These are phyloP conservation scores for Turnix velox DNA, from an alignment of 2,113 vertebrate genomes.

Conservation along the genomic window DNA sequence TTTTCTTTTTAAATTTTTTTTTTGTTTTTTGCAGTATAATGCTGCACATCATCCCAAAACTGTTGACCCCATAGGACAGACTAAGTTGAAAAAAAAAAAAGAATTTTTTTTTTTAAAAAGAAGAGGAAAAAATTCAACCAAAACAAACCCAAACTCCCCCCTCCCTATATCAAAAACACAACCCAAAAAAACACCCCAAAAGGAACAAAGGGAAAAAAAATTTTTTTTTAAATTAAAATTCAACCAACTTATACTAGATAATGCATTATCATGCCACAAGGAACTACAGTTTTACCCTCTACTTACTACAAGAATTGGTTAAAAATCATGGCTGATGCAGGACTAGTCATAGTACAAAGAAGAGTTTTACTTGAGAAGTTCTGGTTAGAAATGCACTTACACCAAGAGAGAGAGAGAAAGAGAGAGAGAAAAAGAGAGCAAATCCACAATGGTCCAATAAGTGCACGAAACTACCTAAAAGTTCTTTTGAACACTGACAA, in stretches of 20 bases:
- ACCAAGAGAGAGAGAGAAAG: constrained; percentile 90
- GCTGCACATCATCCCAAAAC: constrained; percentile 92
- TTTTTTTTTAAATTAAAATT: constrained; percentile 69
- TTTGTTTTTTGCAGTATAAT: constrained; percentile 84
- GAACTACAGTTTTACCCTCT: constrained; percentile 91
- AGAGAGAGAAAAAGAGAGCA: too few species aligned
- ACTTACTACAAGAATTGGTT: constrained; percentile 88
- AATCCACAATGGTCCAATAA: constrained; percentile 93
- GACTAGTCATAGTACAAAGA: constrained; percentile 91
- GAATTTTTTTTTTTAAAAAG: too few species aligned
- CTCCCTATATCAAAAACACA: constrained; percentile 54
- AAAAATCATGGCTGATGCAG: constrained; percentile 88
- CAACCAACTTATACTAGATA: constrained; percentile 87
- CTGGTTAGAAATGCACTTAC: constrained; percentile 95
- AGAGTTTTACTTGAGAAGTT: constrained; percentile 82
- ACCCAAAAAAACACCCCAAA: constrained; percentile 56
- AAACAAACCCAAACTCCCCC: constrained; percentile 62
- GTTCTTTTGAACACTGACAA: constrained; percentile 87
- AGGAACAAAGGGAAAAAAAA: constrained; percentile 51
- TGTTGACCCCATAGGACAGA: constrained; percentile 82
- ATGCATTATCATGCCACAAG: constrained; percentile 98
- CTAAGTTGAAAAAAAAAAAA: constrained; percentile 77
- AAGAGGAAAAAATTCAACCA: constrained; percentile 62
- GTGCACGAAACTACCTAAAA: constrained; percentile 87
- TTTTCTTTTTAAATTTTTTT: too few species aligned